Evolutionary conservation across 2,888 invertebrate genomes (phyloP).

Genomic region (Pteria penguin): DNA sequence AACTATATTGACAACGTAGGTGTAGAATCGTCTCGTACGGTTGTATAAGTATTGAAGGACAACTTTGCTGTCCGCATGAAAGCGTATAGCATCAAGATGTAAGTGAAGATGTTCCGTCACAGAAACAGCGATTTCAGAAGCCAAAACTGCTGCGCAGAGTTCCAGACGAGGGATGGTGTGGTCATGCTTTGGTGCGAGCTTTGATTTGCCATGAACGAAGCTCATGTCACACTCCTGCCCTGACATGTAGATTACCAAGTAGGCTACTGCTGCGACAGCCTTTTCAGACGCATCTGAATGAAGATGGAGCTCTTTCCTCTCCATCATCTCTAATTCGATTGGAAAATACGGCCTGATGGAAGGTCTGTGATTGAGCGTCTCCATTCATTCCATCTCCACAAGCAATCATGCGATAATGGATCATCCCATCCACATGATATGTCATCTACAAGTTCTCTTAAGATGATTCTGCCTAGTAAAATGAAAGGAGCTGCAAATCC

Average conservation of each 20-base stretch:
- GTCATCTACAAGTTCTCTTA: no score
- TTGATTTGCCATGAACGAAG: conserved; percentile 56
- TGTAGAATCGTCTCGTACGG: conserved; percentile 42
- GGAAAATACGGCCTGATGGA: no score
- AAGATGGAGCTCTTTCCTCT: conserved; percentile 1
- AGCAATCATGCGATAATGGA: no score
- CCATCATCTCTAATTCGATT: no score
- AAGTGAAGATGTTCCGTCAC: conserved; percentile 24
- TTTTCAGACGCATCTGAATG: conserved; percentile 57
- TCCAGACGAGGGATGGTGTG: conserved; percentile 55
- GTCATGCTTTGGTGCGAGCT: conserved; percentile 48
- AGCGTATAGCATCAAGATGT: conserved; percentile 17
- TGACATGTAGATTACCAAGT: conserved; percentile 28
- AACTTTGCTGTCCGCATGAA: conserved; percentile 51
- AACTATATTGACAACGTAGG: conserved; percentile 48
- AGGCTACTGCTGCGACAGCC: conserved; percentile 55
- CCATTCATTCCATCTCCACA: no score
- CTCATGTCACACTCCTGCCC: conserved; percentile 16
- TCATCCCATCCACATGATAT: no score
- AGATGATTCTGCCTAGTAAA: no score
- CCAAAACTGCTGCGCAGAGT: conserved; percentile 52
- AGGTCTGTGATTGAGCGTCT: no score
- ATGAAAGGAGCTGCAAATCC: no score
- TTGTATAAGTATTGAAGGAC: conserved; percentile 50
- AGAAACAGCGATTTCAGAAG: conserved; percentile 37